Evolutionary conservation across 2,888 invertebrate genomes (phyloP).

Genomic region (Agriotes lineatus): DNA sequence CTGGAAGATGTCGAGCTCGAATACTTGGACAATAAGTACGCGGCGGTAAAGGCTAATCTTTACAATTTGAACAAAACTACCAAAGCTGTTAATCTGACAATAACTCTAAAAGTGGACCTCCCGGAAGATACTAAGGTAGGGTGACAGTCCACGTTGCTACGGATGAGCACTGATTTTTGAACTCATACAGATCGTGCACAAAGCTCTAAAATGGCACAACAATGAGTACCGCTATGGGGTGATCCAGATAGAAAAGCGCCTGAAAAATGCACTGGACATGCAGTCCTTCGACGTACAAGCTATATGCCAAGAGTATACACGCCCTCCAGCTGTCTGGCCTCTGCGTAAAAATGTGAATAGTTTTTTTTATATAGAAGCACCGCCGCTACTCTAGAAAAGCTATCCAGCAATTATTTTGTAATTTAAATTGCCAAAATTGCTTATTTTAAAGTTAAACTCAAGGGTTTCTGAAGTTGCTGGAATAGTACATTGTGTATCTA

Average conservation of each 20-base stretch:
- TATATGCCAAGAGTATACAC: constrained; percentile 3
- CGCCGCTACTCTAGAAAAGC: too few species aligned
- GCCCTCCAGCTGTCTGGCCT: constrained; percentile 25
- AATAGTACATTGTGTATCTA: too few species aligned
- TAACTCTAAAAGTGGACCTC: not conserved
- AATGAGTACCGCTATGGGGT: not conserved
- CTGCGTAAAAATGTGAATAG: constrained; percentile 2
- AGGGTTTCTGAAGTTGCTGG: too few species aligned
- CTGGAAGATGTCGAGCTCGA: not conserved
- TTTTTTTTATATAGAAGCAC: too few species aligned
- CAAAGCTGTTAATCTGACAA: not conserved
- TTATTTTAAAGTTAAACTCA: too few species aligned
- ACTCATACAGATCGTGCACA: not conserved
- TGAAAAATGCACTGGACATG: constrained; percentile 7
- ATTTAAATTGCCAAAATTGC: too few species aligned
- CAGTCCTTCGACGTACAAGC: constrained; percentile 13
- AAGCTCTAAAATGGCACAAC: not conserved
- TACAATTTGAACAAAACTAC: not conserved
- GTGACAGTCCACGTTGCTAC: too few species aligned
- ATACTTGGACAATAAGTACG: not conserved
- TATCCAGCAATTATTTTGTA: too few species aligned
- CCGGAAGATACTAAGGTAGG: not conserved
- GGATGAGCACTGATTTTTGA: too few species aligned
- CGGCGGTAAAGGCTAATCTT: not conserved
- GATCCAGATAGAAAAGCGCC: not conserved